These are phyloP conservation scores for Phrynocephalus guinanensis DNA, from an alignment of 2,797 vertebrate genomes.

Conservation along the genomic window DNA sequence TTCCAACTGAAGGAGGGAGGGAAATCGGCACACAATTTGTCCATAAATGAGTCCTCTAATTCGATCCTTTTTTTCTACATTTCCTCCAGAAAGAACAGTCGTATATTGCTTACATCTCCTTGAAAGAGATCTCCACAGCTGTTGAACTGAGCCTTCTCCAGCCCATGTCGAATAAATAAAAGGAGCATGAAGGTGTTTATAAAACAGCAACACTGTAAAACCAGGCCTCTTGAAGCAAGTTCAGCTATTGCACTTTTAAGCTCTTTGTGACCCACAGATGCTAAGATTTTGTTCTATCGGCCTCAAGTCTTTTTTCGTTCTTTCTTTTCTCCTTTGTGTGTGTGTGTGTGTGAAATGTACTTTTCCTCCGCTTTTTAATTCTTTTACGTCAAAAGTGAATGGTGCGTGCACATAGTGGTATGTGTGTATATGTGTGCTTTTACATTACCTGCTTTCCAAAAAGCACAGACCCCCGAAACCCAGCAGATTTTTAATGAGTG, in stretches of 20 bases:
- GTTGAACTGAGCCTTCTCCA: conserved; percentile 10
- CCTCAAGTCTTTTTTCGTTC: conserved; percentile 38
- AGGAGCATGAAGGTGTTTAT: conserved; percentile 58
- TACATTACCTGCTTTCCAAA: not conserved
- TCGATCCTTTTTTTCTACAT: not conserved
- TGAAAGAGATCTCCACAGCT: not conserved
- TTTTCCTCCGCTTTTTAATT: conserved; percentile 35
- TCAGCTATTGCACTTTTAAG: conserved; percentile 52
- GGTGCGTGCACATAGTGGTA: not conserved
- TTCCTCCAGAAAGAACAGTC: not conserved
- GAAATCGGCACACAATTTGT: not conserved
- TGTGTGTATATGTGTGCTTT: too few species aligned
- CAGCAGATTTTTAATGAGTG: not conserved
- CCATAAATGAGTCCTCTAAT: not conserved
- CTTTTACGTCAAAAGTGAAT: conserved; percentile 49
- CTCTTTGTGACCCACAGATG: not conserved
- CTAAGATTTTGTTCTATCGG: conserved; percentile 29
- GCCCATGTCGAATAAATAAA: conserved; percentile 72
- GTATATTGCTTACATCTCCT: not conserved
- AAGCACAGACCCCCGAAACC: not conserved
- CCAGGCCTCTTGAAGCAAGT: conserved; percentile 62
- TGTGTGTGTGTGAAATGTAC: conserved; percentile 32
- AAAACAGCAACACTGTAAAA: conserved; percentile 47
- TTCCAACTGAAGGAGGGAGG: not conserved
- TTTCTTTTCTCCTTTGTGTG: conserved; percentile 35